Base-by-base conservation (phyloP, 2,888 invertebrate genomes). In the Drosophila meridiana region DNA sequence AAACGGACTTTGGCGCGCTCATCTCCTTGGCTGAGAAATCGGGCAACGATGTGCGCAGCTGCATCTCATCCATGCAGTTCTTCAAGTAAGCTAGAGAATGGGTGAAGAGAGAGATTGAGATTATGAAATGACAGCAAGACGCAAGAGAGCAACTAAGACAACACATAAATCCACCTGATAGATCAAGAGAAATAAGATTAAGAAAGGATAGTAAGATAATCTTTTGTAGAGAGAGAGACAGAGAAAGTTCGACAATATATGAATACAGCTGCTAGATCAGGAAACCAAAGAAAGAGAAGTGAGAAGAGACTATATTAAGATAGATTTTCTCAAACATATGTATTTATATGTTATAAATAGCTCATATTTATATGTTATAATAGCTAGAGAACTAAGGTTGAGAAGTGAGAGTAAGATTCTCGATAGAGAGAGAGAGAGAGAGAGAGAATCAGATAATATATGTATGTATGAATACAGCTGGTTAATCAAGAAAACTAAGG, bases 21-120 rank as follows among this genome's bases (percentile, higher is more conserved):
- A 92, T 96, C 42, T 96, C 96, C 6, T 93, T 99, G 70, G 96
- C 97, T 20, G 96, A 97, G 82, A 97, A 97, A 83, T 96, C 97
- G 4, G 95, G 95, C 61, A 97, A 98, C 83, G 99, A 99, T 94
- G 96, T 99, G 48, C 94, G 99, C 28, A 96, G 98, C 0, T 99
- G 99, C 90, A 94, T 99, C 62, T 97, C 98, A 26, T 96, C 98
- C 53, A 94, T 99, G 79, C 98, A 98, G 91, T 97, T 96, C 88
- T 94, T 96, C 80, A 92, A 88, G 93, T 93, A 78, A 94, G 69
- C 48, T 55, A 20, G 3, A 0, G 1, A 4, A 14, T 2, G 6
- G 13, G 5, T 28, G 1, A 45, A 28, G 26, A 28, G 45, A 45
- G 20, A 20, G 20, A 28, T 6, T 40, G 6, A 2, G 14, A 40